Evolutionary conservation across 2,888 invertebrate species (phyloP).

Genomic region (Tigriopus californicus): DNA sequence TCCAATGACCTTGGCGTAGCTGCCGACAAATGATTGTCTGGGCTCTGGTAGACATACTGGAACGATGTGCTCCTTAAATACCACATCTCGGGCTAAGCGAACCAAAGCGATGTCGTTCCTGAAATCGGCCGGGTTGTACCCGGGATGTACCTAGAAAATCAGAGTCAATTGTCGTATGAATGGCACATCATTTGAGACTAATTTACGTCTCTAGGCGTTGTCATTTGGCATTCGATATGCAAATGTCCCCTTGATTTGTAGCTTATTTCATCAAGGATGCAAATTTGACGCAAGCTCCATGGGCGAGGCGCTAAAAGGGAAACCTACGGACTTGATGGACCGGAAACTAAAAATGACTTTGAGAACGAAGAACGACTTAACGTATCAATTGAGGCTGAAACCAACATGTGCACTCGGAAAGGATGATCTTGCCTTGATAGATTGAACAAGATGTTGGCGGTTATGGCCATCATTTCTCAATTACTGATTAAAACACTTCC

Average conservation of each 20-base stretch:
- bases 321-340: neutral
- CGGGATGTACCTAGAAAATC: slow-evolving; percentile 42
- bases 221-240: neutral
- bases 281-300: neutral
- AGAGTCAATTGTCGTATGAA: slow-evolving; percentile 21
- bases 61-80: slow-evolving; percentile 75
- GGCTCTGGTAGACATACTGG: slow-evolving; percentile 71
- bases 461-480: no score
- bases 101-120: slow-evolving; percentile 60
- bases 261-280: neutral
- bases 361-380: no score
- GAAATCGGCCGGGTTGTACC: slow-evolving; percentile 76
- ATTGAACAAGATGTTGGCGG: no score
- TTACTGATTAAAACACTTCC: no score
- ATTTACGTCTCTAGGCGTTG: neutral
- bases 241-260: neutral
- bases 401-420: no score
- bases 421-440: no score
- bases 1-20: slow-evolving; percentile 70
- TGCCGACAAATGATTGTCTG: slow-evolving; percentile 56
- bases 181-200: neutral
- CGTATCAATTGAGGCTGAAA: no score
- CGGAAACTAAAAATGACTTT: neutral
- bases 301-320: no score
- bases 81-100: slow-evolving; percentile 46